These are phyloP conservation scores for Enteromius thamalakanensis DNA, from an alignment of 2,797 vertebrate genomes.

Conservation along the genomic window DNA sequence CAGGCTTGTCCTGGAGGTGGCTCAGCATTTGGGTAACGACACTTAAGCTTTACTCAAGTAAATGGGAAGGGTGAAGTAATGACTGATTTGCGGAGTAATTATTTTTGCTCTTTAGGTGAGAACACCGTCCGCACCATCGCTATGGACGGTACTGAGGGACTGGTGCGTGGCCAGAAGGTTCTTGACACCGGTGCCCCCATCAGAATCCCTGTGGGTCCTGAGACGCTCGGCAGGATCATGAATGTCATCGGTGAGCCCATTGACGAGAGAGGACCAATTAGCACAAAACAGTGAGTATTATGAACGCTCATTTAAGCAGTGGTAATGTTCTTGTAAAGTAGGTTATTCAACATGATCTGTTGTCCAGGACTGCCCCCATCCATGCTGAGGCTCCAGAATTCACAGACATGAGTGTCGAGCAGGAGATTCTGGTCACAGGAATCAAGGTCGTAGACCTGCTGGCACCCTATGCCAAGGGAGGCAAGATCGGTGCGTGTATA, in stretches of 20 bases:
- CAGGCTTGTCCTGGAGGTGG: conserved; percentile 94
- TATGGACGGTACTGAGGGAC: conserved; percentile 96
- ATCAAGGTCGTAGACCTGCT: conserved; percentile 97
- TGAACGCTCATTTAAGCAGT: not conserved
- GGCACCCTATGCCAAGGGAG: conserved; percentile 96
- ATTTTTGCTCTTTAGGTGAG: conserved; percentile 79
- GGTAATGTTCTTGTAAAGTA: not conserved
- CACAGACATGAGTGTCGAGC: conserved; percentile 97
- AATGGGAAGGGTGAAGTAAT: not conserved
- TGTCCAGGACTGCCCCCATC: conserved; percentile 87
- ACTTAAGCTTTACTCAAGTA: not conserved
- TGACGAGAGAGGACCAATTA: conserved; percentile 95
- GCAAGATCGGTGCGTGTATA: conserved; percentile 88
- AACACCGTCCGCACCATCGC: conserved; percentile 96
- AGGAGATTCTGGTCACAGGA: conserved; percentile 97
- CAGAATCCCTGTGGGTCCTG: conserved; percentile 95
- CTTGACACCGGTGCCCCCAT: conserved; percentile 94
- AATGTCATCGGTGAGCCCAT: conserved; percentile 98
- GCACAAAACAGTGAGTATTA: conserved; percentile 89
- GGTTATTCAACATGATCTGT: not conserved
- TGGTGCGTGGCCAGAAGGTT: conserved; percentile 94
- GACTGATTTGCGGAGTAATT: not conserved
- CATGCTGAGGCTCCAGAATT: conserved; percentile 97
- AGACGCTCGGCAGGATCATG: conserved; percentile 97
- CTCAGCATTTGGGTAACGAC: conserved; percentile 88